These are phyloP conservation scores for Brassicogethes aeneus DNA, from an alignment of 2,888 invertebrate genomes.

Conservation along the genomic window DNA sequence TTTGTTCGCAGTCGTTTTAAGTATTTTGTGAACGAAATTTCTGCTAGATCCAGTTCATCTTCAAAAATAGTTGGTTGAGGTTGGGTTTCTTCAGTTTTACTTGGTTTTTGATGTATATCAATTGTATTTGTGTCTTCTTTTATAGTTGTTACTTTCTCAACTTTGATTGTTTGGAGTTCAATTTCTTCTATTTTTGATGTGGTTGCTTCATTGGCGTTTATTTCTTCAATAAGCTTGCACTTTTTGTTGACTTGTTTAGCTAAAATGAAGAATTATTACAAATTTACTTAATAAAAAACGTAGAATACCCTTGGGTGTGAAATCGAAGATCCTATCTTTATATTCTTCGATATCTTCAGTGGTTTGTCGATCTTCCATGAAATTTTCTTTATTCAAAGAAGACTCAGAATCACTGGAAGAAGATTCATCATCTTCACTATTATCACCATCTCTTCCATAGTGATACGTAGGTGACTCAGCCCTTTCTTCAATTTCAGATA, in stretches of 20 bases:
- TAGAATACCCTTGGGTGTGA: conserved; percentile 14
- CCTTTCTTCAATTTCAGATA: conserved; percentile 9
- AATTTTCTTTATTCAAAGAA: conserved; percentile 14
- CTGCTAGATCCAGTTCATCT: not conserved
- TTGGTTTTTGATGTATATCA: not conserved
- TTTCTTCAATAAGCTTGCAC: conserved; percentile 5
- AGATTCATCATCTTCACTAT: conserved; percentile 8
- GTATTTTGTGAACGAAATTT: not conserved
- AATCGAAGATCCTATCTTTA: conserved; percentile 33
- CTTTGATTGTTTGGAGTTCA: not conserved
- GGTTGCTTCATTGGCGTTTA: not conserved
- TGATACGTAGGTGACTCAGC: conserved; percentile 11
- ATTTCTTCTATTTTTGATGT: not conserved
- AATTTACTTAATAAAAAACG: too few relatives aligned
- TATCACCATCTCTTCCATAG: conserved; percentile 8
- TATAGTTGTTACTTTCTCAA: too few relatives aligned
- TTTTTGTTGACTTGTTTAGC: too few relatives aligned
- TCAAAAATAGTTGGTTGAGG: not conserved
- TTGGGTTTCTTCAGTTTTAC: not conserved
- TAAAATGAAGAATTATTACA: too few relatives aligned
- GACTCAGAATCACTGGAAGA: conserved; percentile 5
- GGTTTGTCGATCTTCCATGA: conserved; percentile 29
- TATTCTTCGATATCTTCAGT: conserved; percentile 28
- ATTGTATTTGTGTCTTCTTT: not conserved
- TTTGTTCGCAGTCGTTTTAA: not conserved